These are phyloP conservation scores for Gibbula magus DNA, from an alignment of 2,888 invertebrate genomes.

Conservation along the genomic window DNA sequence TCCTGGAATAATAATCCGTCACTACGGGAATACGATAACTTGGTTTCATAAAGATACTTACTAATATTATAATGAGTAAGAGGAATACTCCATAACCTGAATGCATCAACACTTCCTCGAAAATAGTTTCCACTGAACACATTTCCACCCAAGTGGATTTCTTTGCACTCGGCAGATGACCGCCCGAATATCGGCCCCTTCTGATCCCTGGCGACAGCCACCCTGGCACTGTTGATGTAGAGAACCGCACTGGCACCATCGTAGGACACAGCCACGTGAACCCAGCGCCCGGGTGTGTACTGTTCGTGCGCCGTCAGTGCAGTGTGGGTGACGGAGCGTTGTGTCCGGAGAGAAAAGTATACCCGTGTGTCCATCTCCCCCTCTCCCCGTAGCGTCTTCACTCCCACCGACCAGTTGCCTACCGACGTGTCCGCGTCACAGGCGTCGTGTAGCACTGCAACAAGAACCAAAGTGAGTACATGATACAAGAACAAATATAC, in stretches of 20 bases:
- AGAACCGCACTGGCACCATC: constrained; percentile 54
- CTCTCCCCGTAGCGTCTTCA: constrained; percentile 37
- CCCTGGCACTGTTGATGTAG: constrained; percentile 61
- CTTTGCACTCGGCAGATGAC: constrained; percentile 47
- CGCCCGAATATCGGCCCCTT: constrained; percentile 51
- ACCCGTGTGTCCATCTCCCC: constrained; percentile 47
- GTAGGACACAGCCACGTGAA: constrained; percentile 61
- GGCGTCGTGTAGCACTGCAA: constrained; percentile 53
- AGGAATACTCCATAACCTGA: constrained; percentile 53
- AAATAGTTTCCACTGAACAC: constrained; percentile 39
- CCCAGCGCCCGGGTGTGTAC: constrained; percentile 57
- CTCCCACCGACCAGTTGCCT: constrained; percentile 57
- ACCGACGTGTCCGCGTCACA: constrained; percentile 37
- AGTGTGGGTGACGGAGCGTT: constrained; percentile 41
- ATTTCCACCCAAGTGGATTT: constrained; percentile 59
- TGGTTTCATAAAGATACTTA: constrained; percentile 34
- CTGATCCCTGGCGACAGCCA: constrained; percentile 50
- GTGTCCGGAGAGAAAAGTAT: constrained; percentile 55
- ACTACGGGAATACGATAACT: background rate
- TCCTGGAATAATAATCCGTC: constrained; percentile 40
- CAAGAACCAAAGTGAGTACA: no score
- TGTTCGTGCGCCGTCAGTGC: constrained; percentile 44
- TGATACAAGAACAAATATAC: no score
- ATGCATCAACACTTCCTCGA: constrained; percentile 59
- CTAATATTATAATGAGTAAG: constrained; percentile 56